phyloP scores from a whole-genome alignment of 2,113 vertebrate genomes.

The Rhinoderma darwinii region DNA sequence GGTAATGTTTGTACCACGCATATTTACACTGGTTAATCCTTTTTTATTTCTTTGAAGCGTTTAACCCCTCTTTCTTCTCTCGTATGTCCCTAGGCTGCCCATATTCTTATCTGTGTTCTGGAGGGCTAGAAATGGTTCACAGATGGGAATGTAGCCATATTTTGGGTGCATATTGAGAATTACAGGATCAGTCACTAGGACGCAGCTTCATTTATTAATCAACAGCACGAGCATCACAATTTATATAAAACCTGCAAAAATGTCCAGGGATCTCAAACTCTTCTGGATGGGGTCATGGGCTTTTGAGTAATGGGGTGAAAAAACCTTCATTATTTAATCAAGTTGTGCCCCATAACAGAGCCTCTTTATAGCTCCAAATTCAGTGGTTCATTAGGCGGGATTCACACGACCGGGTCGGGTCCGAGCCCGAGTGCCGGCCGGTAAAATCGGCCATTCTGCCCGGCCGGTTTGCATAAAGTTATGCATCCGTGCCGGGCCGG shows the following conservation, averaged over 20 bases:
- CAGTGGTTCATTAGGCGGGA: no score
- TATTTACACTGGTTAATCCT: background rate
- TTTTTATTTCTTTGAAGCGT: background rate
- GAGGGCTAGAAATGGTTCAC: background rate
- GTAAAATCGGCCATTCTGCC: no score
- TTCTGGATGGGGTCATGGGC: background rate
- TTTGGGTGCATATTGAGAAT: background rate
- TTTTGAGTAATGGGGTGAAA: background rate
- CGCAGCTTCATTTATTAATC: background rate
- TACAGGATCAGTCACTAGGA: background rate
- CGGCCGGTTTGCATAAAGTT: no score
- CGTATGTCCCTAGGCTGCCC: background rate
- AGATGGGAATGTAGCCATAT: background rate
- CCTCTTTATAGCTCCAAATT: background rate
- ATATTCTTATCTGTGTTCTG: background rate
- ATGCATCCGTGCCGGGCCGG: no score
- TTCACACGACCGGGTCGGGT: no score
- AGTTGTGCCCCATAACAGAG: background rate
- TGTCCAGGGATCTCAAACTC: background rate
- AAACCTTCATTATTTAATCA: background rate
- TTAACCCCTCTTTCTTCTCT: background rate
- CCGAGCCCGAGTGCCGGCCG: no score
- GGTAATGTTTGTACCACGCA: constrained; percentile 50
- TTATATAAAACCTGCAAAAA: background rate
- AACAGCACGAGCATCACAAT: background rate